Conservation (phyloP, 1,140 invertebrate genomes). For the Drosophila pachea region DNA sequence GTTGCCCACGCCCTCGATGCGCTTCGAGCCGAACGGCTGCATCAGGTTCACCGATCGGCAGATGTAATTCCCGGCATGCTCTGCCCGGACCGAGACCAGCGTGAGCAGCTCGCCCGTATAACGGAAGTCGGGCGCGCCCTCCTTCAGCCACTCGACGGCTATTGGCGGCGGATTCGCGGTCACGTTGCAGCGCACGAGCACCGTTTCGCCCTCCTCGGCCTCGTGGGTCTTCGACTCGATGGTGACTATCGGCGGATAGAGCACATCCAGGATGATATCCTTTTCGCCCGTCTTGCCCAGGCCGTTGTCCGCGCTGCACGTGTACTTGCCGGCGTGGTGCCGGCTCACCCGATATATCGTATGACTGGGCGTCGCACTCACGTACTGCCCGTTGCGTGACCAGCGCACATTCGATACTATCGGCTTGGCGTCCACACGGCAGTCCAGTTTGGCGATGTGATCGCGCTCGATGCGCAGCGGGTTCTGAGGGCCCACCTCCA, state of each 20-base stretch:
- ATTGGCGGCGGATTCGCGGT: conserved; percentile 89
- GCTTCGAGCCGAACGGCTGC: conserved; percentile 83
- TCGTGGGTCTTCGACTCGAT: conserved; percentile 89
- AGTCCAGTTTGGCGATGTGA: conserved; percentile 88
- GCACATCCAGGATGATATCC: conserved; percentile 89
- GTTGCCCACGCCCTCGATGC: conserved; percentile 85
- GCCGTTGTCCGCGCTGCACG: conserved; percentile 91
- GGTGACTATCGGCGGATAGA: conserved; percentile 89
- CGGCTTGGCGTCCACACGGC: conserved; percentile 93
- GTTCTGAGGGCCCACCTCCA: conserved; percentile 93
- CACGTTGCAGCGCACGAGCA: conserved; percentile 91
- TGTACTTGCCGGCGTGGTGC: conserved; percentile 91
- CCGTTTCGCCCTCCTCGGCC: conserved; percentile 89
- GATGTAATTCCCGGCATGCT: conserved; percentile 91
- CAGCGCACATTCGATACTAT: conserved; percentile 88
- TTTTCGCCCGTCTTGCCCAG: conserved; percentile 87
- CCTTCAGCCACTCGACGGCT: conserved; percentile 91
- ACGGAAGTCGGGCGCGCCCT: conserved; percentile 90
- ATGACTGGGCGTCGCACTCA: conserved; percentile 87
- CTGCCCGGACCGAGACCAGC: conserved; percentile 87
- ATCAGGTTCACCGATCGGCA: conserved; percentile 91
- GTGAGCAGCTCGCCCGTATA: conserved; percentile 87
- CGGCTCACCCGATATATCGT: conserved; percentile 87
- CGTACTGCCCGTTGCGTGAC: conserved; percentile 89
- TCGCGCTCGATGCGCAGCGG: conserved; percentile 91